A percentile compares a stretch with the other conserved stretches of the same genome.
Evolutionary conservation across 2,113 vertebrate genomes (phyloP).

Genomic region (Phycodurus eques): DNA sequence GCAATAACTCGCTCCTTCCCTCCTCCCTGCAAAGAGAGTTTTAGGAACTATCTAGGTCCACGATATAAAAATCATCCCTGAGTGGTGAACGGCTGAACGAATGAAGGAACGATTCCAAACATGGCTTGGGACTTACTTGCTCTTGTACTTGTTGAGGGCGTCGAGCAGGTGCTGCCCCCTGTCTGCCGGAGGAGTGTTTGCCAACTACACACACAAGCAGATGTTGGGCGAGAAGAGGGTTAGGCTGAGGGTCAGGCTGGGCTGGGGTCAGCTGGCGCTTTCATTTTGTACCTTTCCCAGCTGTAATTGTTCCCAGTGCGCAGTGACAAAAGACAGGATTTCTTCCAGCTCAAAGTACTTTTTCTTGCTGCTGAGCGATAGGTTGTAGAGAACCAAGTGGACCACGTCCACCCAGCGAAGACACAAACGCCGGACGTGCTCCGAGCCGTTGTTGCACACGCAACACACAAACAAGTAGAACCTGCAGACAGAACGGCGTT

Average conservation of each 20-base stretch:
- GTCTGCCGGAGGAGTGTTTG: slow-evolving; percentile 81
- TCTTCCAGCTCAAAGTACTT: slow-evolving; percentile 97
- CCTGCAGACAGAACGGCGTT: slow-evolving; percentile 57
- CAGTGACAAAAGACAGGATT: slow-evolving; percentile 86
- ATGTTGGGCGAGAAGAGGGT: background rate
- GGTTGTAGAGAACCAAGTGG: slow-evolving; percentile 92
- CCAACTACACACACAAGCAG: slow-evolving; percentile 70
- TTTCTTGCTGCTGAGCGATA: slow-evolving; percentile 94
- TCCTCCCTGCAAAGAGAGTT: too few species aligned
- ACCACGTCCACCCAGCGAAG: slow-evolving; percentile 91
- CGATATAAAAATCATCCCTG: too few species aligned
- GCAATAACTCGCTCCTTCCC: too few species aligned
- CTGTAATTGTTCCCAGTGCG: slow-evolving; percentile 90
- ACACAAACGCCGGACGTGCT: slow-evolving; percentile 89
- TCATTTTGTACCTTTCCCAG: slow-evolving; percentile 83
- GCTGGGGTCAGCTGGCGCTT: background rate
- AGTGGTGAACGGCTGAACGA: too few species aligned
- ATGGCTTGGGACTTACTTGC: slow-evolving; percentile 76
- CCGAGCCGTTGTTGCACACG: slow-evolving; percentile 88
- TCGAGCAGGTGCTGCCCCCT: slow-evolving; percentile 85
- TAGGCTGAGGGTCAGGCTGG: too few species aligned
- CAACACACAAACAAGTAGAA: slow-evolving; percentile 93
- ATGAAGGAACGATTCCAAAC: background rate
- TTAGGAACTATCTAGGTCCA: too few species aligned
- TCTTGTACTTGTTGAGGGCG: slow-evolving; percentile 95